Percentiles rank a stretch among this genome's conserved stretches.
phyloP scores from a whole-genome alignment of 2,113 vertebrate genomes.

The Cyprinodon brontotheroides region DNA sequence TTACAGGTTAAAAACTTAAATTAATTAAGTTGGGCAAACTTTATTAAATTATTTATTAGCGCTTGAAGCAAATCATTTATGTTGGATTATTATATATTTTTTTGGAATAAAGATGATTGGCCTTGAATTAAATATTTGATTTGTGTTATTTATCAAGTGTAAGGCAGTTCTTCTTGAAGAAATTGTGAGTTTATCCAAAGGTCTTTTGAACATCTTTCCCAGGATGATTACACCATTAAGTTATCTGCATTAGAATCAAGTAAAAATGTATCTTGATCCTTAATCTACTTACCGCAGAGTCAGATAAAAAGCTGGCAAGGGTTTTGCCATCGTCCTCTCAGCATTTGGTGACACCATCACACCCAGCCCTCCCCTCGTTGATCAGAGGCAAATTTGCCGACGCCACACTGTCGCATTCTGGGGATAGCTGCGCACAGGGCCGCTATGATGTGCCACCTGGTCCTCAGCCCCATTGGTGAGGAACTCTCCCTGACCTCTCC shows the following conservation, averaged over 20 bases:
- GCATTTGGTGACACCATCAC: slow-evolving; percentile 71
- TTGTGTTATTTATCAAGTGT: not conserved
- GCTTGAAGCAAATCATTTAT: too few species aligned
- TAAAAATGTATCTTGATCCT: not conserved
- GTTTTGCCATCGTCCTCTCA: slow-evolving; percentile 49
- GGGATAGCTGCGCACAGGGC: slow-evolving; percentile 77
- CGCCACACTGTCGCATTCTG: slow-evolving; percentile 85
- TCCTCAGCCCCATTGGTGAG: slow-evolving; percentile 63
- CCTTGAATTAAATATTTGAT: not conserved
- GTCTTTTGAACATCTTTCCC: not conserved
- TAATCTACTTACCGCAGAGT: slow-evolving; percentile 3
- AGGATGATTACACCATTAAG: not conserved
- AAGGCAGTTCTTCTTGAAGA: not conserved
- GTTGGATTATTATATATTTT: too few species aligned
- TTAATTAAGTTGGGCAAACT: too few species aligned
- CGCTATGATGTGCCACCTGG: slow-evolving; percentile 82
- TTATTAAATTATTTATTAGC: too few species aligned
- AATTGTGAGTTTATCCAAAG: not conserved
- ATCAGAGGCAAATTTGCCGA: slow-evolving; percentile 78
- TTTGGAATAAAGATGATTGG: not conserved
- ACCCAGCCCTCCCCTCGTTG: slow-evolving; percentile 65
- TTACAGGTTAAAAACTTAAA: too few species aligned
- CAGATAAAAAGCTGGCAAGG: slow-evolving; percentile 30
- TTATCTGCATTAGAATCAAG: not conserved
- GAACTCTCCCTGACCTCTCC: slow-evolving; percentile 78